Base-by-base conservation (phyloP, 2,888 invertebrate species). In the Lucinisca nassula region DNA sequence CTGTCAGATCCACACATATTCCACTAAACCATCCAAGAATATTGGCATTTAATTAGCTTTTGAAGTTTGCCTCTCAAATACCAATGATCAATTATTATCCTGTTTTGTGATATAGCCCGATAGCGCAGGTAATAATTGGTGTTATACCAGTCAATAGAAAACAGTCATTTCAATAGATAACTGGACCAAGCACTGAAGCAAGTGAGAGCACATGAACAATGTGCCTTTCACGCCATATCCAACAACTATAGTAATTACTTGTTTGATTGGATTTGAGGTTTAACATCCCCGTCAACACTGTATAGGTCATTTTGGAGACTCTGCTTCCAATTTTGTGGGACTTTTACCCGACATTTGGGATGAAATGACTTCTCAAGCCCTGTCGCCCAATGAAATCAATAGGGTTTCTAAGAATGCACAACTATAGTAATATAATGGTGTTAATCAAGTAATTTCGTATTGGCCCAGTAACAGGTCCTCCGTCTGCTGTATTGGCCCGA, bases 1-100 rank as follows among this genome's bases (percentile, higher is more conserved):
- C 67, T 32, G 35, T 67, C 35, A 67, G 67, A 67, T 67, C 67
- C 67, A 35, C 67, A 67, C 67, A 67, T 67, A 67, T 12, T 67
- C 67, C 67, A 30, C 30, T 35, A 67, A 67, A 67, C 2, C 35
- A 67, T 35, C 67, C 67, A 67, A 17, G 4, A 32, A 67, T 27
- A n/a, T 67, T 17, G 30, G 21, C 32, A 14, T 67, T 30, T 21
- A 35, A 35, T 35, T 14, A 10, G 17, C 32, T 67, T 67, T 67
- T 35, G 35, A 67, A 67, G 27, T 24, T 67, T 17, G 35, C 35
- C 32, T 35, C 67, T 35, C 35, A 67, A 3, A 67, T 35, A 67
- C 35, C 67, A 35, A 17, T 67, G 10, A 67, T 35, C 35, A 35
- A 21, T 67, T 67, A 10, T 35, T 61, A 12, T 61, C 24, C 61